A percentile compares a stretch with the other conserved stretches of the same genome.
These are phyloP conservation scores for Podargus strigoides DNA, from an alignment of 2,797 vertebrate species.

Conservation along the genomic window DNA sequence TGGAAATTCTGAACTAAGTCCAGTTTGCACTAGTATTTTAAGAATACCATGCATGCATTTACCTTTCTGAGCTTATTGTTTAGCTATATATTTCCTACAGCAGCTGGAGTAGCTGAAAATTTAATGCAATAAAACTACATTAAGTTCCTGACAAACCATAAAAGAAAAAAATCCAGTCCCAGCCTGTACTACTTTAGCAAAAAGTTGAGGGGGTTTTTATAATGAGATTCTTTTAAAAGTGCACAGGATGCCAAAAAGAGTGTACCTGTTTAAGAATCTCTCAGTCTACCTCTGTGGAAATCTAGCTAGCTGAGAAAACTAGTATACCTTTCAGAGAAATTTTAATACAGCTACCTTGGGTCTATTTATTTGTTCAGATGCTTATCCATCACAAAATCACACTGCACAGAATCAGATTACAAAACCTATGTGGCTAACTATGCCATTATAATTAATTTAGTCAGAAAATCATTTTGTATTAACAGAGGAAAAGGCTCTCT, in stretches of 20 bases:
- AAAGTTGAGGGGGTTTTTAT: not conserved
- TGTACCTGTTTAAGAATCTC: not conserved
- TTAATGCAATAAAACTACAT: slow-evolving; percentile 51
- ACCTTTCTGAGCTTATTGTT: slow-evolving; percentile 55
- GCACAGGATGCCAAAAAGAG: not conserved
- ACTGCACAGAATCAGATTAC: not conserved
- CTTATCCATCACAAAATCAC: not conserved
- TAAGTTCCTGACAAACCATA: slow-evolving; percentile 29
- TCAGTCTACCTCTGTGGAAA: not conserved
- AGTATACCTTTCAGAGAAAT: not conserved
- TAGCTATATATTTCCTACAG: slow-evolving; percentile 48
- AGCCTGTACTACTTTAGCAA: slow-evolving; percentile 9
- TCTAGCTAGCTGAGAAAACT: slow-evolving; percentile 14
- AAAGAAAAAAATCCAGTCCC: slow-evolving; percentile 28
- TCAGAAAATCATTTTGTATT: not conserved
- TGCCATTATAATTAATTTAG: not conserved
- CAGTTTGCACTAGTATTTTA: slow-evolving; percentile 41
- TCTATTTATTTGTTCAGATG: not conserved
- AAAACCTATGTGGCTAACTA: not conserved
- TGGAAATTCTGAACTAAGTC: slow-evolving; percentile 49
- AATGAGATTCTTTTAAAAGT: slow-evolving; percentile 35
- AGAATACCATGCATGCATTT: slow-evolving; percentile 30
- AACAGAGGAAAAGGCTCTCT: not conserved
- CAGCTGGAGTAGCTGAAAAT: slow-evolving; percentile 14
- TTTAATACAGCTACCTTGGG: not conserved